Base-by-base conservation (phyloP, 2,888 invertebrate genomes). In the Mythimna pallens region DNA sequence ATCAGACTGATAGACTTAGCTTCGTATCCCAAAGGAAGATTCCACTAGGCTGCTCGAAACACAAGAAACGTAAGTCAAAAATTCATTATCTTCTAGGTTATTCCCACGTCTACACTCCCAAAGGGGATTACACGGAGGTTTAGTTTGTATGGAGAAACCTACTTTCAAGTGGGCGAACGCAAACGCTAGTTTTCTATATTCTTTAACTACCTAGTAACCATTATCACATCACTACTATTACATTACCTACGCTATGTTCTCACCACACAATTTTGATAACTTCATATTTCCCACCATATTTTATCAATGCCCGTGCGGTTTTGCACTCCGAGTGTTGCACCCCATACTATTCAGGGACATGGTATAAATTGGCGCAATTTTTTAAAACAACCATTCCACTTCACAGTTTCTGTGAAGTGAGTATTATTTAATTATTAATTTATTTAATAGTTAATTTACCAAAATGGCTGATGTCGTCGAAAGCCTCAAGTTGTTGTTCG, bases 401-500 rank as follows among this genome's bases (percentile, higher is more conserved):
- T 94, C 94, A 94, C 94, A 92, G 89, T 86, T 81, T 78, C 89
- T 91, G 95, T 95, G 95, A 92, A 93, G 95, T 93, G 94, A 83
- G 87, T 82, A 34, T 61, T 70, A 61, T 81, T 77, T 78, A 65
- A 59, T 65, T 82, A 61, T 62, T 76, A 63, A 61, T 70, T 75
- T 63, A 71, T 67, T 76, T 74, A 62, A 57, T 52, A 55, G 20
- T 78, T 78, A 73, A 70, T 76, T 73, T 68, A 79, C 66, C 43
- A 92, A 86, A 87, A 95, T 95, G 95, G 77, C 89, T 9, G 76
- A 91, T 70, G 76, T 91, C 4, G 52, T 71, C 0, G 81, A 90
- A n/a, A 90, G 89, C 81, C 86, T 97, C 17, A 76, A 89, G 73
- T 89, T 96, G 70, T 91, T 97, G 76, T 97, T 97, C 86, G 97